Conservation (phyloP, 2,888 invertebrate genomes). For the Lasioglossum lativentre region DNA sequence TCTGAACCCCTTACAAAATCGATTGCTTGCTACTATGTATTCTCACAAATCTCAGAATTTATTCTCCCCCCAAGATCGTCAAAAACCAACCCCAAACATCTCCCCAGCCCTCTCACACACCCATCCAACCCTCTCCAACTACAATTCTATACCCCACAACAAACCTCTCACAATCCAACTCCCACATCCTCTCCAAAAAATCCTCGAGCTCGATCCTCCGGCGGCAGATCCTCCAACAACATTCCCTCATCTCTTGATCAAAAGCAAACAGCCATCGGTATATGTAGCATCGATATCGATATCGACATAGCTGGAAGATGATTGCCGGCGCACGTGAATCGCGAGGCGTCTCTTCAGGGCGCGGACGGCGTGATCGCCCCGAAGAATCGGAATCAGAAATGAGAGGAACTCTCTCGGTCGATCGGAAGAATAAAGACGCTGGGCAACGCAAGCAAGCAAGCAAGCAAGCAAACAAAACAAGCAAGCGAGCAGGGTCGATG, state of each 20-base stretch:
- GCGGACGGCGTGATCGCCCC: background rate
- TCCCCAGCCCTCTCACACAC: background rate
- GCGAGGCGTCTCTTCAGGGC: background rate
- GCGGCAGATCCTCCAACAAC: background rate
- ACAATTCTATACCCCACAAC: background rate
- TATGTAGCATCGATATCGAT: background rate
- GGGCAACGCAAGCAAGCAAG: background rate
- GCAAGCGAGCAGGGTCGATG: conserved; percentile 22
- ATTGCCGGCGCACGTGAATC: background rate
- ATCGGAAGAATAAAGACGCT: background rate
- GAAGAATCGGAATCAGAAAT: background rate
- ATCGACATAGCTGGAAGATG: background rate
- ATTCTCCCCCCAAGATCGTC: too few relatives aligned
- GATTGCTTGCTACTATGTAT: too few relatives aligned
- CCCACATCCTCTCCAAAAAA: background rate
- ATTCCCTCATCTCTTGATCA: background rate
- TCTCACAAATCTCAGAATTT: too few relatives aligned
- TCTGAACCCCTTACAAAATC: too few relatives aligned
- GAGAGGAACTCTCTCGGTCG: too few relatives aligned
- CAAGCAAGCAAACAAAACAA: background rate
- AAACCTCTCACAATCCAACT: background rate
- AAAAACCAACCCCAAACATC: background rate
- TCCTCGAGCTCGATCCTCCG: background rate
- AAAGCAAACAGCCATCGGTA: background rate
- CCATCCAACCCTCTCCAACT: background rate